Conservation (phyloP, 2,888 invertebrate genomes). For the Drosophila neoperkinsi region DNA sequence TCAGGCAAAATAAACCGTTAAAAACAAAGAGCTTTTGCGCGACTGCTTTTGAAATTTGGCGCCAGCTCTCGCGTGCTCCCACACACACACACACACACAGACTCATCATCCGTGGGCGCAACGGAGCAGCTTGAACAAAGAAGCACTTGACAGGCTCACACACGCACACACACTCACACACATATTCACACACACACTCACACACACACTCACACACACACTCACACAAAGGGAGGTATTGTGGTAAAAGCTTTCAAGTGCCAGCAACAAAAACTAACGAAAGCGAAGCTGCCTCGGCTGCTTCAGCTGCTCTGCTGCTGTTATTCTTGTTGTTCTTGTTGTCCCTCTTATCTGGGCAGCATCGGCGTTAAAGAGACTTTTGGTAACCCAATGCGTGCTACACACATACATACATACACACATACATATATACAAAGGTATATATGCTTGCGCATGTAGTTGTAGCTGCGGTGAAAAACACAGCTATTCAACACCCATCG, state of each 20-base stretch:
- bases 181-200: conserved; percentile 23
- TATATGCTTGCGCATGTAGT: conserved; percentile 19
- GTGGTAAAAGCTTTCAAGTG: conserved; percentile 80
- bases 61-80: conserved; percentile 52
- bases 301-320: conserved; percentile 11
- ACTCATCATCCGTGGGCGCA: conserved; percentile 46
- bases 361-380: conserved; percentile 52
- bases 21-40: conserved; percentile 70
- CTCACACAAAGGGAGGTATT: conserved; percentile 44
- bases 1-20: conserved; percentile 71
- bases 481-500: conserved; percentile 60
- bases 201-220: conserved; percentile 4
- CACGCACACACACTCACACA: conserved; percentile 26
- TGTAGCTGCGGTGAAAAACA: conserved; percentile 63
- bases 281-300: conserved; percentile 51
- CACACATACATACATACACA: conserved; percentile 40
- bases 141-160: conserved; percentile 66
- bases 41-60: conserved; percentile 79
- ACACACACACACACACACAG: conserved; percentile 28
- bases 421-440: conserved; percentile 31
- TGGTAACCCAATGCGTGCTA: conserved; percentile 66
- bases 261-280: conserved; percentile 63
- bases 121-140: conserved; percentile 66
- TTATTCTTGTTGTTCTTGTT: conserved; percentile 17
- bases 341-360: conserved; percentile 57